Conservation (phyloP, 1,140 invertebrate genomes). For the Cepaea nemoralis region DNA sequence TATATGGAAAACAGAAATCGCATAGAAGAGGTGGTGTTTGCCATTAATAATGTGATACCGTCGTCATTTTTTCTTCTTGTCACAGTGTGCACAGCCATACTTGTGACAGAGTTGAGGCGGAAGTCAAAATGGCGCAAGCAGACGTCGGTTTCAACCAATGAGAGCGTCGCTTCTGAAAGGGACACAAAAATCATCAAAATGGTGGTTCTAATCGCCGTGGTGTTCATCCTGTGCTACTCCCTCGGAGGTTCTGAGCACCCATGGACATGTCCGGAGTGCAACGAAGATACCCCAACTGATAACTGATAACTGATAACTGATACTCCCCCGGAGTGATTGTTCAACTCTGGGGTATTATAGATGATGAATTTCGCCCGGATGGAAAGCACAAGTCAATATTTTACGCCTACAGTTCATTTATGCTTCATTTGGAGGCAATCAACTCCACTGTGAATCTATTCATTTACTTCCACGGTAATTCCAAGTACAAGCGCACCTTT, state of each 20-base stretch:
- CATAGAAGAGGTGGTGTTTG: background rate
- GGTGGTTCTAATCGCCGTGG: background rate
- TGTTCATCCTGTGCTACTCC: background rate
- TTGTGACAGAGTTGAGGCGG: background rate
- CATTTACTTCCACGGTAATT: background rate
- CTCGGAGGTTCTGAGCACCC: background rate
- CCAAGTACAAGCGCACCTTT: no score
- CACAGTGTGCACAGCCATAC: background rate
- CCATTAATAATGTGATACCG: background rate
- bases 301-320: no score
- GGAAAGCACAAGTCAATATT: background rate
- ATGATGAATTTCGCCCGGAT: background rate
- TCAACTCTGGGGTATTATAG: background rate
- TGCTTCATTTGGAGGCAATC: background rate
- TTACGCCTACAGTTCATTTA: conserved; percentile 2
- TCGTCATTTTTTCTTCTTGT: background rate
- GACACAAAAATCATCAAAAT: background rate
- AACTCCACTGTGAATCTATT: background rate
- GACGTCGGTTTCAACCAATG: background rate
- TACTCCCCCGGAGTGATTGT: background rate
- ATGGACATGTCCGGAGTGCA: background rate
- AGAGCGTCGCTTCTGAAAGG: background rate
- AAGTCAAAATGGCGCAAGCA: conserved; percentile 3
- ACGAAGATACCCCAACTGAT: no score
- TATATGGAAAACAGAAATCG: background rate